Conservation (phyloP, 2,888 invertebrate species). For the Philereme transversata region DNA sequence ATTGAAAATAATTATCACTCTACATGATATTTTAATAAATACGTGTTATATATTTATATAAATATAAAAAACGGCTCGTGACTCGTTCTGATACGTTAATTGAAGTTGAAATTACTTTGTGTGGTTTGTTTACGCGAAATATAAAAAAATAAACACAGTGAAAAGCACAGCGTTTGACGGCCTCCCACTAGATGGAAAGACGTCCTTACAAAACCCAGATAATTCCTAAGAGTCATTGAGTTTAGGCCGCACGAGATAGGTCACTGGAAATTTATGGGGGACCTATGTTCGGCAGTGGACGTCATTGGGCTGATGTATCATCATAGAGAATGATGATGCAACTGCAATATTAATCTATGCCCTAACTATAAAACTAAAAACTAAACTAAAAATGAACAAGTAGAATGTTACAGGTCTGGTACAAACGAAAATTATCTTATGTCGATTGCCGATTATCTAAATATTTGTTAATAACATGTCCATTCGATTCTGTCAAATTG, state of each 20-base stretch:
- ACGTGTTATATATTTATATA: constrained; percentile 26
- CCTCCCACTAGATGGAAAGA: too few species aligned
- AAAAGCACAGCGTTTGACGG: too few species aligned
- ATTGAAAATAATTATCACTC: constrained; percentile 34
- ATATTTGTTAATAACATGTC: constrained; percentile 3
- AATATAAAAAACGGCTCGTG: constrained; percentile 26
- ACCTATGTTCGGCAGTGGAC: too few species aligned
- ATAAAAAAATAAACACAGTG: too few species aligned
- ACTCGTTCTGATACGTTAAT: constrained; percentile 6
- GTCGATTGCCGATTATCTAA: neutral
- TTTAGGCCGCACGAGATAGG: too few species aligned
- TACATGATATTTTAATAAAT: constrained; percentile 30
- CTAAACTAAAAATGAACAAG: too few species aligned
- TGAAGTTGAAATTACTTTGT: constrained; percentile 22
- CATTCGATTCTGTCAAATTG: constrained; percentile 40
- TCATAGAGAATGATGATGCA: too few species aligned
- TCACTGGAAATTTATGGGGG: too few species aligned
- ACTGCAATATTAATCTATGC: too few species aligned
- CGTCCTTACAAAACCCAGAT: too few species aligned
- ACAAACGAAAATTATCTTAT: neutral
- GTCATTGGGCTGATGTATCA: too few species aligned
- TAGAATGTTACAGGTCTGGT: neutral
- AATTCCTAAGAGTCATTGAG: too few species aligned
- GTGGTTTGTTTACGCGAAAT: constrained; percentile 7
- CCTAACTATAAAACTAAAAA: neutral